Percentiles rank a stretch among this genome's conserved stretches.
phyloP scores from a whole-genome alignment of 2,797 vertebrate species.

The Sebastes minor region DNA sequence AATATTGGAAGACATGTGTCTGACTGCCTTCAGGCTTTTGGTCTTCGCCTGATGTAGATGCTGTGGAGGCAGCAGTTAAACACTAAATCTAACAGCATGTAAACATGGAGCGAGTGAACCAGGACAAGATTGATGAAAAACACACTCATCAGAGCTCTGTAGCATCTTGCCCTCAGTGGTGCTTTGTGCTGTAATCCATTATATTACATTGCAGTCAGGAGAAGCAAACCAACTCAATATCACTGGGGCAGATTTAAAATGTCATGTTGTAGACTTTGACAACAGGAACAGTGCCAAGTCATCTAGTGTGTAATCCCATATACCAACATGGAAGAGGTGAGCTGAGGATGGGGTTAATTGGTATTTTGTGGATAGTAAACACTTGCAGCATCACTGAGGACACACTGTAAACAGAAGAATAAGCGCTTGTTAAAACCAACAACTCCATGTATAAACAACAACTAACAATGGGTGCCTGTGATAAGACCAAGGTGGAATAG shows the following conservation, averaged over 20 bases:
- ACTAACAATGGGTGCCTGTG: not conserved
- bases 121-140: not conserved
- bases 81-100: not conserved
- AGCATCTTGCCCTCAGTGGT: not conserved
- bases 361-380: slow-evolving; percentile 66
- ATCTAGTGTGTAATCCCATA: slow-evolving; percentile 64
- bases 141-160: not conserved
- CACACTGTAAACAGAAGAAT: slow-evolving; percentile 37
- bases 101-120: not conserved
- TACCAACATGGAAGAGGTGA: slow-evolving; percentile 56
- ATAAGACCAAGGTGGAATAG: not conserved
- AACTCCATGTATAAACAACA: slow-evolving; percentile 1
- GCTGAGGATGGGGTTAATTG: slow-evolving; percentile 54
- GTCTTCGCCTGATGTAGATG: not conserved
- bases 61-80: not conserved
- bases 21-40: not conserved
- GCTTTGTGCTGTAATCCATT: slow-evolving; percentile 30
- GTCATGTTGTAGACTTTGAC: slow-evolving; percentile 50
- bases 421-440: slow-evolving; percentile 16
- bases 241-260: slow-evolving; percentile 50
- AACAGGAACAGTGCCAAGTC: slow-evolving; percentile 64
- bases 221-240: slow-evolving; percentile 37
- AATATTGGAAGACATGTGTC: not conserved
- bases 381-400: slow-evolving; percentile 31
- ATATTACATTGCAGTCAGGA: slow-evolving; percentile 35